These are phyloP conservation scores for Teleogryllus oceanicus DNA, from an alignment of 2,888 invertebrate genomes.

Conservation along the genomic window DNA sequence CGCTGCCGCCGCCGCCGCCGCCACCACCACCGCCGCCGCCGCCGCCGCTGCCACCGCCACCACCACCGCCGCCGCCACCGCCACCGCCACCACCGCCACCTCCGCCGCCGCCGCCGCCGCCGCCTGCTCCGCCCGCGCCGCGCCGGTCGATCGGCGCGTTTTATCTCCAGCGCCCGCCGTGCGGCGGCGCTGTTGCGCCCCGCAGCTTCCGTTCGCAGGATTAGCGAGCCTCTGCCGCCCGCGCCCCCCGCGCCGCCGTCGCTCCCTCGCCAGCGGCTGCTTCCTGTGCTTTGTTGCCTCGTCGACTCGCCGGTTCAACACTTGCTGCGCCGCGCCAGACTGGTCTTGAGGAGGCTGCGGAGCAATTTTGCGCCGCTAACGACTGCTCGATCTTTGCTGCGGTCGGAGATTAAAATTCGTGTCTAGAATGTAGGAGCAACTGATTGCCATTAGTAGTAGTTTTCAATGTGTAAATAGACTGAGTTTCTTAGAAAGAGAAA, in stretches of 20 bases:
- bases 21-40: not conserved
- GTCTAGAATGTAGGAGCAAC: no score
- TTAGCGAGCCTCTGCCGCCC: not conserved
- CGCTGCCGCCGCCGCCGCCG: not conserved
- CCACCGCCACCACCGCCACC: not conserved
- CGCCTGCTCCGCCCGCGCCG: not conserved
- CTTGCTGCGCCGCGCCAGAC: not conserved
- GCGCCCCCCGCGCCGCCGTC: not conserved
- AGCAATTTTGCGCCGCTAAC: no score
- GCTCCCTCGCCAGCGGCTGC: not conserved
- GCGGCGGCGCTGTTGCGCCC: not conserved
- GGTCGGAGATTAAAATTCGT: no score
- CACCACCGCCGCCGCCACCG: not conserved
- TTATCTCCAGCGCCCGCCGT: not conserved
- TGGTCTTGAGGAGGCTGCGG: no score
- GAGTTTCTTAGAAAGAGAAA: no score
- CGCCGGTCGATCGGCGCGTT: conserved; percentile 8
- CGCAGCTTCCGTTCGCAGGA: not conserved
- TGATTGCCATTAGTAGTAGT: no score
- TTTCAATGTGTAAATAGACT: no score
- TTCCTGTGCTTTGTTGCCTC: not conserved
- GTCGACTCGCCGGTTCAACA: not conserved
- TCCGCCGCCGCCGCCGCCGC: not conserved
- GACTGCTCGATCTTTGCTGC: no score
- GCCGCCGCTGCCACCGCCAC: not conserved